Evolutionary conservation across 2,888 invertebrate genomes (phyloP), one percentile per base, ranked within the genome.

Genomic region (Rutpela maculata): DNA sequence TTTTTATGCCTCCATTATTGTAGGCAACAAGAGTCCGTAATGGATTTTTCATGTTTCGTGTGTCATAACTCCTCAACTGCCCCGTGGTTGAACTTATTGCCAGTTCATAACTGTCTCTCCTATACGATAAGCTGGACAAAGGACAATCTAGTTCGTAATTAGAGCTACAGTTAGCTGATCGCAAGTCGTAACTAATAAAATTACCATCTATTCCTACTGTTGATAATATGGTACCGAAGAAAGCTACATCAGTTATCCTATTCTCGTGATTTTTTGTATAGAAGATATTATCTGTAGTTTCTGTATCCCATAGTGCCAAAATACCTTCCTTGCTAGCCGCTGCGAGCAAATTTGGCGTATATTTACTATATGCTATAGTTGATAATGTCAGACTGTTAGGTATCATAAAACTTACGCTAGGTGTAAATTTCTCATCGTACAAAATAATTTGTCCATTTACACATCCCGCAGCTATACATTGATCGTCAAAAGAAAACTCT

Each of bases 401-500:
- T 15, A 85, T 77, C 59, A 81, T 68, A 26, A 85, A 83, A 69
- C 82, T 84, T 5, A 83, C 84, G 63, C 80, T 77, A 7, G 84
- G 84, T 68, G 77, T 80, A 35, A 76, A 78, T 63, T 78, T 81
- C n/a, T 75, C 62, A 38, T 84, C 80, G 66, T 81, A 84, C 65
- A 86, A 76, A 26, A 82, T 79, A 18, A 86, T 81, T 18, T 82
- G 79, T 1, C 84, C 84, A 57, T 80, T 81, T 12, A 70, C 55
- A 60, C 81, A 82, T 31, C 84, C 84, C 5, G 80, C 82, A 9
- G 82, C 82, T n/a, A 86, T 70, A 73, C 83, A 83, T 15, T 80
- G 81, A 76, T 88, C 88, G 19, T 86, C 83, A 6, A 75, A 75
- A 1, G 85, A 85, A 74, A 86, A 88, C 18, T 86, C 84, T 56